Evolutionary conservation across 2,797 vertebrate species (phyloP).

Genomic region (Taeniopygia guttata): DNA sequence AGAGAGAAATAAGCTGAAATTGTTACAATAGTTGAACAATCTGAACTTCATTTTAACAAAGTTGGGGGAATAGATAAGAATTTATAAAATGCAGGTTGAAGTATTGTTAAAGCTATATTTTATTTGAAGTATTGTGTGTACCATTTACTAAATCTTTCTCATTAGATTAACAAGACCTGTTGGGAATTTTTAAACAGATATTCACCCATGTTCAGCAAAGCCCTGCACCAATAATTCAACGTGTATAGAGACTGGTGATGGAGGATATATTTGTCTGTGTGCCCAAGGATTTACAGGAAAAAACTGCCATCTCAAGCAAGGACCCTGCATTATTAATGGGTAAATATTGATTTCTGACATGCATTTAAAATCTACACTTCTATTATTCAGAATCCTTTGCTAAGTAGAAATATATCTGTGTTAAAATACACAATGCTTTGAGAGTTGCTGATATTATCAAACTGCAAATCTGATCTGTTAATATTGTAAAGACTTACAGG

Average conservation of each 20-base stretch:
- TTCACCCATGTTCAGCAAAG: slow-evolving; percentile 80
- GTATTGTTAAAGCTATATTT: neutral
- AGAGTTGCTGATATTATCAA: neutral
- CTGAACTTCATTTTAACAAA: neutral
- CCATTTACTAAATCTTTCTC: neutral
- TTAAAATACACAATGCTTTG: neutral
- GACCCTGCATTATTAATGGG: slow-evolving; percentile 82
- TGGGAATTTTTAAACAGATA: slow-evolving; percentile 73
- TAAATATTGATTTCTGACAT: slow-evolving; percentile 59
- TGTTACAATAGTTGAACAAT: neutral
- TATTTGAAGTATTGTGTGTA: neutral
- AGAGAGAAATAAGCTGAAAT: neutral
- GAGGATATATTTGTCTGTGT: slow-evolving; percentile 86
- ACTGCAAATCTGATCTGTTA: neutral
- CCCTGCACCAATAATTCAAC: slow-evolving; percentile 88
- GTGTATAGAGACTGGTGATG: slow-evolving; percentile 84
- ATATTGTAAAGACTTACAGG: neutral
- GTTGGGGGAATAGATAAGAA: neutral
- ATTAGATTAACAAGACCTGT: neutral
- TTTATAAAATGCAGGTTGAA: neutral
- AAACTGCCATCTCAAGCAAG: slow-evolving; percentile 81
- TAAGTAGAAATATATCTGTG: neutral
- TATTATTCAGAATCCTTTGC: neutral
- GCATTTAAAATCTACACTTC: neutral
- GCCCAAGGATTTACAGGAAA: slow-evolving; percentile 79